Percentiles rank a stretch among this genome's conserved stretches.
phyloP scores from a whole-genome alignment of 2,113 vertebrate species.

The Oriolus oriolus region DNA sequence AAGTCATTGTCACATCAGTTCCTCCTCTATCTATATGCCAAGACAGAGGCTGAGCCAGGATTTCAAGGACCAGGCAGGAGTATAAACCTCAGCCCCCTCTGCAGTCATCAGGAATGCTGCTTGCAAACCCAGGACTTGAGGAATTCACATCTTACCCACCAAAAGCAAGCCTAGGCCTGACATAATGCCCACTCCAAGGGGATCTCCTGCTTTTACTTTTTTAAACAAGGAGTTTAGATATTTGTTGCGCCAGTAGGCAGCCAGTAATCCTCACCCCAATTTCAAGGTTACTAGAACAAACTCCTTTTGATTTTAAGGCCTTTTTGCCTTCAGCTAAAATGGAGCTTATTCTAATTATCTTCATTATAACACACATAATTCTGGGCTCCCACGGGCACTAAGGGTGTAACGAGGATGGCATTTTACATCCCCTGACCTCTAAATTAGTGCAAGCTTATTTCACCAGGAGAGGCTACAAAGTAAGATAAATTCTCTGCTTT shows the following conservation, averaged over 20 bases:
- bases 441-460: neutral
- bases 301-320: slow-evolving; percentile 46
- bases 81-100: neutral
- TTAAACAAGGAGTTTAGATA: neutral
- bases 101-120: neutral
- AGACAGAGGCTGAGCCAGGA: neutral
- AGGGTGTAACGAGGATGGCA: neutral
- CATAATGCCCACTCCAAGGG: accelerated
- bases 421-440: slow-evolving; percentile 6
- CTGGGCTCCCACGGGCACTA: neutral
- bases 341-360: slow-evolving; percentile 48
- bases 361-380: slow-evolving; percentile 30
- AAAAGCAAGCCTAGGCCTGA: neutral
- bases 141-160: neutral
- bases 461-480: neutral
- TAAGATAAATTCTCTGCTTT: neutral
- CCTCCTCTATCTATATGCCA: neutral
- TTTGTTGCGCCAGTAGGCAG: neutral
- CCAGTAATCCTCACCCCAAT: slow-evolving; percentile 43
- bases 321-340: slow-evolving; percentile 55
- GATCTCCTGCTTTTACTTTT: neutral
- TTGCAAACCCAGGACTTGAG: neutral
- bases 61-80: neutral
- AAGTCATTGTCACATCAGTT: neutral
- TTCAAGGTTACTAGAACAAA: slow-evolving; percentile 53